phyloP scores from a whole-genome alignment of 2,797 vertebrate genomes.

The Bufotes viridis region DNA sequence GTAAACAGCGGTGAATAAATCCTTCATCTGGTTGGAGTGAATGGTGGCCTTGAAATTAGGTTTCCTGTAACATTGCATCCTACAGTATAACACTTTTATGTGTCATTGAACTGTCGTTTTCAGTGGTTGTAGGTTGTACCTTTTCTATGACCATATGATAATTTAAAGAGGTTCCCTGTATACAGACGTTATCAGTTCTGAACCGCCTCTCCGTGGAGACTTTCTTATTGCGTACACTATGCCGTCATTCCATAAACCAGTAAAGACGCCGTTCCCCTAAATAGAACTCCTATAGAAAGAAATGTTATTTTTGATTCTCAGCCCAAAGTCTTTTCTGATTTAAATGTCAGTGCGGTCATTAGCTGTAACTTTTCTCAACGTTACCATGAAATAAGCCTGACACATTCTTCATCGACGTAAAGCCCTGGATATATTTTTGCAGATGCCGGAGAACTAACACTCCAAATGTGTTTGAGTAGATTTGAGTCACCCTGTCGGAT shows the following conservation, averaged over 20 bases:
- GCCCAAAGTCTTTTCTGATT: constrained; percentile 3
- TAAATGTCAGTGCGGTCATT: constrained; percentile 43
- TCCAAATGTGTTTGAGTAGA: constrained; percentile 55
- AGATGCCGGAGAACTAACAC: constrained; percentile 52
- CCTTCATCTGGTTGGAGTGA: no score
- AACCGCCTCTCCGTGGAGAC: background rate
- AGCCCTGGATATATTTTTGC: constrained; percentile 52
- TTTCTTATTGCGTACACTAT: background rate
- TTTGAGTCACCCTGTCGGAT: constrained; percentile 62
- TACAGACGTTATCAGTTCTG: background rate
- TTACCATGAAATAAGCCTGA: constrained; percentile 34
- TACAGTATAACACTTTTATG: no score
- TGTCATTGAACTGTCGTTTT: no score
- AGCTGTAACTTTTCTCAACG: constrained; percentile 38
- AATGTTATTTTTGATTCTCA: background rate
- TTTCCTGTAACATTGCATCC: no score
- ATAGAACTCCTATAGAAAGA: background rate
- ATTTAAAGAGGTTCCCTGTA: background rate
- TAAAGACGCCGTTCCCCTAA: background rate
- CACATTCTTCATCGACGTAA: constrained; percentile 45
- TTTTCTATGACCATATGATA: no score
- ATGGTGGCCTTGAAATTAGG: no score
- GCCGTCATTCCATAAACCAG: background rate
- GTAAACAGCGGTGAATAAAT: no score
- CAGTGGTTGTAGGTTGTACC: no score